Evolutionary conservation across 2,888 invertebrate genomes (phyloP).

Genomic region (Criorhina ranunculi): DNA sequence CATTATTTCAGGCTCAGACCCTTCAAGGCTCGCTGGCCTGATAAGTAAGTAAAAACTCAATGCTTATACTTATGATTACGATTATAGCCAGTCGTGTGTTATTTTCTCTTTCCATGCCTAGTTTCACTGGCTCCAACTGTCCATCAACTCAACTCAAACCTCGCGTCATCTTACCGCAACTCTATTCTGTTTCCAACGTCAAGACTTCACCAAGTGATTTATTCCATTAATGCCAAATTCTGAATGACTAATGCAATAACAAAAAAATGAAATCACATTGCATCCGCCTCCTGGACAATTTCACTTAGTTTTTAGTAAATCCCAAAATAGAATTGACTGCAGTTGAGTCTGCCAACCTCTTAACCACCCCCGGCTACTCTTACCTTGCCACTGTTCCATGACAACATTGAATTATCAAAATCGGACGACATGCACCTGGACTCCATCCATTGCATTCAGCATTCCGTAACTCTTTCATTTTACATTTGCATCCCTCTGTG

Average conservation of each 20-base stretch:
- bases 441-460: slow-evolving; percentile 10
- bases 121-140: too few relatives aligned
- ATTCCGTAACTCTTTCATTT: slow-evolving; percentile 5
- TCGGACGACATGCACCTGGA: slow-evolving; percentile 69
- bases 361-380: slow-evolving; percentile 11
- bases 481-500: slow-evolving; percentile 39
- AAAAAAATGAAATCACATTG: slow-evolving; percentile 22
- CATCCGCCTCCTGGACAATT: slow-evolving; percentile 47
- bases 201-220: slow-evolving; percentile 56
- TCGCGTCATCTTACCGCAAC: slow-evolving; percentile 8
- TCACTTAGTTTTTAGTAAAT: slow-evolving; percentile 45
- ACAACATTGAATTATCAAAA: slow-evolving; percentile 68
- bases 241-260: slow-evolving; percentile 45
- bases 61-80: too few relatives aligned
- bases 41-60: too few relatives aligned
- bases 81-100: too few relatives aligned
- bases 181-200: slow-evolving; percentile 18
- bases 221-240: slow-evolving; percentile 64
- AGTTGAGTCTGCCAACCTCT: slow-evolving; percentile 44
- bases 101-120: too few relatives aligned
- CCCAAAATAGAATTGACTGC: slow-evolving; percentile 69
- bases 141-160: too few relatives aligned
- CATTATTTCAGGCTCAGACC: too few relatives aligned
- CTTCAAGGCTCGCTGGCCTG: too few relatives aligned
- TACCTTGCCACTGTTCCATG: slow-evolving; percentile 29